Evolutionary conservation across 1,140 invertebrate species (phyloP).

Genomic region (Parapsyche elsis): DNA sequence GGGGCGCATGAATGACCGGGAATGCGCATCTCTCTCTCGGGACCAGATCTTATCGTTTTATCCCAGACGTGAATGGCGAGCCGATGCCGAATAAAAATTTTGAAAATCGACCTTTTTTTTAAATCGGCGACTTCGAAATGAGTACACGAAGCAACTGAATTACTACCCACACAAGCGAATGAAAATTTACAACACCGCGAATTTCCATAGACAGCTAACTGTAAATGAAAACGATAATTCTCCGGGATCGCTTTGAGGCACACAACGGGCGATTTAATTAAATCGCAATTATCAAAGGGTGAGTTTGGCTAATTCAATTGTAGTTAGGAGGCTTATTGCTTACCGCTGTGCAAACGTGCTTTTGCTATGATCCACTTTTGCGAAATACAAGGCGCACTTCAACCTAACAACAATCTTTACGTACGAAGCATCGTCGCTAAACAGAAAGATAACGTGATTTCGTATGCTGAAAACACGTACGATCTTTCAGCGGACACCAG

Average conservation of each 20-base stretch:
- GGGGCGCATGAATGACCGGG: background rate
- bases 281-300: conserved; percentile 15
- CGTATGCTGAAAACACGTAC: too few relatives aligned
- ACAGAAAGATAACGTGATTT: background rate
- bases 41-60: conserved; percentile 5
- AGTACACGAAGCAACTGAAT: too few relatives aligned
- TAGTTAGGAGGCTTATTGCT: conserved; percentile 11
- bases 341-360: background rate
- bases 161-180: background rate
- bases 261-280: background rate
- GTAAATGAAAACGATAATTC: conserved; percentile 8
- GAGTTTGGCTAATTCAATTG: conserved; percentile 13
- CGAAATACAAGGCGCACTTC: background rate
- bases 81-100: background rate
- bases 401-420: background rate
- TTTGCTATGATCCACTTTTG: background rate
- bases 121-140: too few relatives aligned
- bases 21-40: background rate
- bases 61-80: background rate
- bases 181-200: background rate
- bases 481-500: conserved; percentile 12
- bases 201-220: background rate
- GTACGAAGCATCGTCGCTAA: background rate
- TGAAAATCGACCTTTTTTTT: background rate
- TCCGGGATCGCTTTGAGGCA: background rate